Percentiles rank a stretch among this genome's conserved stretches.
These are phyloP conservation scores for Lasioglossum albipes DNA, from an alignment of 1,140 invertebrate species.

Conservation along the genomic window DNA sequence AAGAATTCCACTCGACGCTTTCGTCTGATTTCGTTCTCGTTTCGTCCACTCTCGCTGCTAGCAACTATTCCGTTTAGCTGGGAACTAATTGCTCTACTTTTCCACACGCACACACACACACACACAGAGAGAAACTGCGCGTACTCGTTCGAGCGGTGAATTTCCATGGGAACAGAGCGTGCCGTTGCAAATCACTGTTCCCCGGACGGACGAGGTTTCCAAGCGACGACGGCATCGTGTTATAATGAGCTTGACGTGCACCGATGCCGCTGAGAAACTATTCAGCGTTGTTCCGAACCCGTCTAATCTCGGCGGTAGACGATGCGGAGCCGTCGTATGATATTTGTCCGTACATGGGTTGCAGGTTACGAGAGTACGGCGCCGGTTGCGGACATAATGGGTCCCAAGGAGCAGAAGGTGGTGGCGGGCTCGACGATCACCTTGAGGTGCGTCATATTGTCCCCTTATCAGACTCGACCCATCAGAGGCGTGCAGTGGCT, in stretches of 20 bases:
- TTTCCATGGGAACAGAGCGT: background rate
- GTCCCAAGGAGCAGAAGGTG: slow-evolving; percentile 77
- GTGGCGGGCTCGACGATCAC: slow-evolving; percentile 78
- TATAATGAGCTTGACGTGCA: background rate
- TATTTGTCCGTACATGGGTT: slow-evolving; percentile 67
- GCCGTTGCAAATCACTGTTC: background rate
- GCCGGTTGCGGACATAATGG: slow-evolving; percentile 77
- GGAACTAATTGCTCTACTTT: too few species aligned
- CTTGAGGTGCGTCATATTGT: slow-evolving; percentile 78
- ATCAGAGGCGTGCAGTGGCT: slow-evolving; percentile 79
- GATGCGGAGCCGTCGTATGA: slow-evolving; percentile 38
- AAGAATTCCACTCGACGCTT: too few species aligned
- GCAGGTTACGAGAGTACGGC: slow-evolving; percentile 78
- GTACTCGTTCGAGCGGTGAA: too few species aligned
- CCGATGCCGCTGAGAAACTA: background rate
- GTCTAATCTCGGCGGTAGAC: slow-evolving; percentile 2
- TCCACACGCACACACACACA: too few species aligned
- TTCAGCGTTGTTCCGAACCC: slow-evolving; percentile 16
- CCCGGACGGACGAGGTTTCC: too few species aligned
- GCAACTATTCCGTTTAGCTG: too few species aligned
- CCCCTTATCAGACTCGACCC: slow-evolving; percentile 76
- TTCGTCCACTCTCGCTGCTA: too few species aligned
- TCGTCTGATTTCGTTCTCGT: too few species aligned
- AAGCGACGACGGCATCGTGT: background rate
- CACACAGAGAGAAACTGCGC: too few species aligned